Conservation (phyloP, 2,797 vertebrate genomes). For the Tragelaphus eurycerus region DNA sequence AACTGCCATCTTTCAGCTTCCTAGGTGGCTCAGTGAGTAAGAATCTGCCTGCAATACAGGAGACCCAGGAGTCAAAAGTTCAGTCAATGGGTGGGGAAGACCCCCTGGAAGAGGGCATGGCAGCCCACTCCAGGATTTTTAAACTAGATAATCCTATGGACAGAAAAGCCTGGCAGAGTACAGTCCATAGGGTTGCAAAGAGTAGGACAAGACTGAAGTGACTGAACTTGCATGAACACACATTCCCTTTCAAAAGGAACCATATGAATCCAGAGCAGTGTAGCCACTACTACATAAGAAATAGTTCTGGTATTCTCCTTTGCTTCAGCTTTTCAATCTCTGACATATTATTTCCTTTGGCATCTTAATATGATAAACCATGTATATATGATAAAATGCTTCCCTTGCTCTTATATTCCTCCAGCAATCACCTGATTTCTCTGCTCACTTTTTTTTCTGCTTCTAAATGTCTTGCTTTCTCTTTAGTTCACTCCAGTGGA, state of each 20-base stretch:
- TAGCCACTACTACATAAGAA: neutral
- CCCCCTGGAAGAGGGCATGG: too few species aligned
- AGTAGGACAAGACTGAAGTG: too few species aligned
- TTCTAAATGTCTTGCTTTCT: neutral
- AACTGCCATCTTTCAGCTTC: neutral
- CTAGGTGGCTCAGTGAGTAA: too few species aligned
- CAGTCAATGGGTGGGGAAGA: too few species aligned
- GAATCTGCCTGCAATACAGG: too few species aligned
- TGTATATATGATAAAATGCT: neutral
- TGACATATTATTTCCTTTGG: neutral
- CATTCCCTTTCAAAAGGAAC: neutral
- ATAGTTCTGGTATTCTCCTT: neutral
- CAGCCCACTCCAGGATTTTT: too few species aligned
- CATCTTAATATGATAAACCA: neutral
- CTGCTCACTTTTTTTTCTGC: neutral
- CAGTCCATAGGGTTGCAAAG: too few species aligned
- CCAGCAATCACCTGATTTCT: neutral
- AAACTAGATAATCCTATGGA: too few species aligned
- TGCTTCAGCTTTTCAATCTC: neutral
- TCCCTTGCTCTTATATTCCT: neutral
- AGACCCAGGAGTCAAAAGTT: too few species aligned
- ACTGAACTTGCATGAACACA: too few species aligned
- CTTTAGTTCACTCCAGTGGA: neutral
- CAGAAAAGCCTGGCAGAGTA: too few species aligned
- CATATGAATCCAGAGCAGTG: neutral